These are phyloP conservation scores for Paracanthobrama guichenoti DNA, from an alignment of 2,113 vertebrate species.

Conservation along the genomic window DNA sequence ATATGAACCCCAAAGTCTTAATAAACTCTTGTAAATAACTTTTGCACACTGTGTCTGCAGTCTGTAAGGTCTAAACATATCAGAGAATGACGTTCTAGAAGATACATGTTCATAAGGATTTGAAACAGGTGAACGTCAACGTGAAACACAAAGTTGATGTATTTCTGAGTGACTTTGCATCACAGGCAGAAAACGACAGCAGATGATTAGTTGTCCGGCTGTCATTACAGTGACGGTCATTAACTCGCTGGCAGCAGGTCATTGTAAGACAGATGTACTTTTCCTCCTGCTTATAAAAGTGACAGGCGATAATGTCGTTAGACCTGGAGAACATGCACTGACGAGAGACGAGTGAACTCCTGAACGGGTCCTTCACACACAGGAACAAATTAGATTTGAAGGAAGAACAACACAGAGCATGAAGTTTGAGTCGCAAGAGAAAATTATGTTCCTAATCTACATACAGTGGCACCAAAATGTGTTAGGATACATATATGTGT, in stretches of 20 bases:
- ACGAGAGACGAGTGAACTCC: background rate
- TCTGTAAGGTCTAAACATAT: background rate
- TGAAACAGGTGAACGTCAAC: background rate
- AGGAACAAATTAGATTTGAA: background rate
- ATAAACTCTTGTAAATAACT: constrained; percentile 3
- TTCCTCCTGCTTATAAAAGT: background rate
- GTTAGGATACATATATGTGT: too few species aligned
- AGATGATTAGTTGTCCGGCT: background rate
- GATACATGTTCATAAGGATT: background rate
- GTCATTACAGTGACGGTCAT: background rate
- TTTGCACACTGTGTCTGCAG: background rate
- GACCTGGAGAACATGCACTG: background rate
- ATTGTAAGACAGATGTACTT: background rate
- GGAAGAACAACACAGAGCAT: background rate
- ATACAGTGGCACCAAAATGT: background rate
- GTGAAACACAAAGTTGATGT: too few species aligned
- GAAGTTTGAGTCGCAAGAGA: background rate
- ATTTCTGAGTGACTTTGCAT: background rate
- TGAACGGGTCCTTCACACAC: background rate
- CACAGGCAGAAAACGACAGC: background rate
- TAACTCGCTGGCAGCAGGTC: background rate
- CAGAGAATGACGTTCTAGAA: background rate
- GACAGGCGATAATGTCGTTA: background rate
- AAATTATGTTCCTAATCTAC: background rate
- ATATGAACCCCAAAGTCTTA: constrained; percentile 10